Evolutionary conservation across 2,888 invertebrate genomes (phyloP), one percentile per base, ranked within the genome.

Genomic region (Timandra comae): DNA sequence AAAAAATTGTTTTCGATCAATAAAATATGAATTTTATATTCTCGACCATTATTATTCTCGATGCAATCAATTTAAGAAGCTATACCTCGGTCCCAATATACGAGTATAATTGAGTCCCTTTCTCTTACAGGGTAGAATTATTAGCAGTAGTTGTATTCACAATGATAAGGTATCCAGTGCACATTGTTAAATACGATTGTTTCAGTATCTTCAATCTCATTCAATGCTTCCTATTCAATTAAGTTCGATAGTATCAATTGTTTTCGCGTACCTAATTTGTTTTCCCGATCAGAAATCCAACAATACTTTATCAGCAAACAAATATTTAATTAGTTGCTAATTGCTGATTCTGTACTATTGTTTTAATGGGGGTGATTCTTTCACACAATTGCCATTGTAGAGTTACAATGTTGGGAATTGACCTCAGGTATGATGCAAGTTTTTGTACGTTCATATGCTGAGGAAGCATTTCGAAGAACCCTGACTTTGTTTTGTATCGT

Each of bases 311-410:
- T 52, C 60, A 56, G 46, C 53, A 65, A 65, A 63, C 69, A 79
- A 74, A 79, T 77, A 76, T 76, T 73, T 80, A 81, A 82, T 79
- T 81, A 65, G 67, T 63, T 63, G 63, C 72, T 84, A 84, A 85
- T 84, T 81, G 77, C 74, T 62, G 67, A 70, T 63, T 65, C 49
- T 59, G 51, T 63, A 50, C 75, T 63, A 84, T 84, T 84, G 82
- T 84, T 65, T 41, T 58, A 41, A 16, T 52, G 39, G n/a, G 56
- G 63, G 63, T 56, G 66, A 71, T 72, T 76, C 77, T 69, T 76
- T 81, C 77, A 68, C 76, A 82, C 84, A 84, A 84, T 82, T 72
- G 77, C 79, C 64, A 81, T 85, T 85, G 84, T 85, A 52, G 63
- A 60, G 44, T 67, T 58, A 82, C 81, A 81, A 82, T 82, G 78